phyloP scores from a whole-genome alignment of 2,888 invertebrate species.

The Leptinotarsa rubiginosa region DNA sequence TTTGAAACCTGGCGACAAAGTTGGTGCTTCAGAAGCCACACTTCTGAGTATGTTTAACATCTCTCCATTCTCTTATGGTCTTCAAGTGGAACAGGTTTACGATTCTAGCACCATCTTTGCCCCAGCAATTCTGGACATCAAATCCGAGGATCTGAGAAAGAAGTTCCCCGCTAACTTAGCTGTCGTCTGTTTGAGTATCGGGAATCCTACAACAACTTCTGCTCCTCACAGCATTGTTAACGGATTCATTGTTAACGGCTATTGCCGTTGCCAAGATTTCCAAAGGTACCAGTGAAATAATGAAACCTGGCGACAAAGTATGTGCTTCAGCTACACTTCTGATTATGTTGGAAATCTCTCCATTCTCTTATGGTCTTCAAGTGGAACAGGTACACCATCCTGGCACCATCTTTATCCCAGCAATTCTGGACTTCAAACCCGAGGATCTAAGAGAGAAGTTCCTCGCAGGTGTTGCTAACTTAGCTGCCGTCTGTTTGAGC shows the following conservation, averaged over 20 bases:
- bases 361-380: slow-evolving; percentile 97
- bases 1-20: slow-evolving; percentile 94
- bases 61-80: slow-evolving; percentile 99
- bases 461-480: slow-evolving; percentile 90
- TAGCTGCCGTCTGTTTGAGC: slow-evolving; percentile 92
- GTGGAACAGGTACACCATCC: slow-evolving; percentile 98
- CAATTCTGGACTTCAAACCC: slow-evolving; percentile 97
- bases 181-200: slow-evolving; percentile 90
- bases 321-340: slow-evolving; percentile 98
- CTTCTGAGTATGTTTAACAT: slow-evolving; percentile 99
- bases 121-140: slow-evolving; percentile 97
- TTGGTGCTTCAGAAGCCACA: slow-evolving; percentile 98
- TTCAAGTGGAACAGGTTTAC: slow-evolving; percentile 95
- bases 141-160: slow-evolving; percentile 91
- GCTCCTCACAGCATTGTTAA: slow-evolving; percentile 97
- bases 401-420: slow-evolving; percentile 96
- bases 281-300: slow-evolving; percentile 94
- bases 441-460: slow-evolving; percentile 94
- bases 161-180: slow-evolving; percentile 96
- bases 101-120: slow-evolving; percentile 98
- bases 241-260: slow-evolving; percentile 97
- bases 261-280: slow-evolving; percentile 83
- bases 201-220: slow-evolving; percentile 96
- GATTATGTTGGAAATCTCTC: slow-evolving; percentile 99
- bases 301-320: slow-evolving; percentile 97